phyloP scores from a whole-genome alignment of 2,113 vertebrate species.

The Puma concolor region DNA sequence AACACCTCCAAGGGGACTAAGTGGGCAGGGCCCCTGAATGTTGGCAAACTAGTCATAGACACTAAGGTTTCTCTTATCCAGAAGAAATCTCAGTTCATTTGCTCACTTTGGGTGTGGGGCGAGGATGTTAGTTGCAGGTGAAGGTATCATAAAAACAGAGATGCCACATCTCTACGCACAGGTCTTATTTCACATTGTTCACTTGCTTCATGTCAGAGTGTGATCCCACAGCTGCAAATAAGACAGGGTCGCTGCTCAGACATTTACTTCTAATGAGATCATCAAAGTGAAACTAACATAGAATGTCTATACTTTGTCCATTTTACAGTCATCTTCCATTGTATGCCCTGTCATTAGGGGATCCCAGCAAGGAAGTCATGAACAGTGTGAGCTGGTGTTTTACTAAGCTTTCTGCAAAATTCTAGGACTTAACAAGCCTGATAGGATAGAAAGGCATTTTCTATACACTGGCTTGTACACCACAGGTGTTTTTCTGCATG shows the following conservation, averaged over 20 bases:
- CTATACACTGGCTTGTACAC: neutral
- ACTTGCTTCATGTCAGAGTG: neutral
- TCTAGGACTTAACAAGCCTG: neutral
- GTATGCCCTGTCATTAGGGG: neutral
- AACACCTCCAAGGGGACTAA: neutral
- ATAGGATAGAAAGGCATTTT: neutral
- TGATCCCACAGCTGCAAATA: neutral
- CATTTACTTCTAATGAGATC: neutral
- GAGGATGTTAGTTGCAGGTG: too few relatives aligned
- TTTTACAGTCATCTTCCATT: neutral
- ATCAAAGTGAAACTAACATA: neutral
- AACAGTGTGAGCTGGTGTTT: neutral
- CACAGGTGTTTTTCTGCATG: neutral
- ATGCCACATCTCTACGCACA: accelerated
- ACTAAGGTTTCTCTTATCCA: neutral
- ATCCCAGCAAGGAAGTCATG: neutral
- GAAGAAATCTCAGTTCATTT: neutral
- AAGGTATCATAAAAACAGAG: neutral
- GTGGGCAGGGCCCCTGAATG: neutral
- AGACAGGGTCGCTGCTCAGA: neutral
- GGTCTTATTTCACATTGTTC: neutral
- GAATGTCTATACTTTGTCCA: neutral
- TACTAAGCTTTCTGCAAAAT: neutral
- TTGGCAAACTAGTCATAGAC: neutral
- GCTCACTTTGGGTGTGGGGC: neutral